phyloP scores from a whole-genome alignment of 2,888 invertebrate species.

The Saturnia japonica region DNA sequence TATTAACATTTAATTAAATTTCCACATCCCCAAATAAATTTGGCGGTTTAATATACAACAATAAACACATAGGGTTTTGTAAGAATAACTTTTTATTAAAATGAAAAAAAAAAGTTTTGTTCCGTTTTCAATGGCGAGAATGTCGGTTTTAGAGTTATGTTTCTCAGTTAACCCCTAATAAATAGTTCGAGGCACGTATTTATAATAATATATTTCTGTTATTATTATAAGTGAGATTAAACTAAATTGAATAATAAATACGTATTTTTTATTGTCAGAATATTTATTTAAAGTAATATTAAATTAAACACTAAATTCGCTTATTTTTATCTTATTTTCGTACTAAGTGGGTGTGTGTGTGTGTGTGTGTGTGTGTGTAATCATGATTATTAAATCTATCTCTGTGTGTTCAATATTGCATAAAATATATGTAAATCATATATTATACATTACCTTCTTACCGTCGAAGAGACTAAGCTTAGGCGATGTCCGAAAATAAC shows the following conservation, averaged over 20 bases:
- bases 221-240: neutral
- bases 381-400: no score
- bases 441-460: no score
- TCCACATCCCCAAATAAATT: slow-evolving; percentile 19
- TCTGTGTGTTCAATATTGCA: no score
- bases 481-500: no score
- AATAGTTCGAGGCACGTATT: neutral
- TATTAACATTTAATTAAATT: slow-evolving; percentile 24
- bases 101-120: slow-evolving; percentile 6
- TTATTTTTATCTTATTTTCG: no score
- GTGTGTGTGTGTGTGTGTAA: no score
- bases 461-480: no score
- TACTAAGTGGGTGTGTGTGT: no score
- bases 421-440: no score
- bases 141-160: slow-evolving; percentile 1
- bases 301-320: neutral
- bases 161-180: slow-evolving; percentile 5
- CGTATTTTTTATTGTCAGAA: neutral
- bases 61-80: neutral
- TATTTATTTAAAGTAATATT: neutral
- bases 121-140: neutral
- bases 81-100: slow-evolving; percentile 1
- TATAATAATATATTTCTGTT: neutral
- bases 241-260: neutral
- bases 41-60: slow-evolving; percentile 9